Evolutionary conservation across 1,140 invertebrate genomes (phyloP), one percentile per base, ranked within the genome.

Genomic region (Pseudomyrmex cubaensis): DNA sequence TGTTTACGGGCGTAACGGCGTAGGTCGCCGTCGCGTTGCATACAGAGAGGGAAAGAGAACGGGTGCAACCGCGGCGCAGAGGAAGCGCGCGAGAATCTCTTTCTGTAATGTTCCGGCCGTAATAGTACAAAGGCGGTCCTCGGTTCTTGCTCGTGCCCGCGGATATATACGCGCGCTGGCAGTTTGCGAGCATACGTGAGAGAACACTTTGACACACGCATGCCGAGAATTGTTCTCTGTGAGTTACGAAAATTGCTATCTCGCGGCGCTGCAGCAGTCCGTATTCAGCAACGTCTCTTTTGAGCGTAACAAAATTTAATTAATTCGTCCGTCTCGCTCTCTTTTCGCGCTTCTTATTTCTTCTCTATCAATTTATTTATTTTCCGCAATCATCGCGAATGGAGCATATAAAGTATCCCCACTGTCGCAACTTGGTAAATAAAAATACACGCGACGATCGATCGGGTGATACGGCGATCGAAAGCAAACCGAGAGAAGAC

Each of bases 1-100:
- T 88, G 89, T 88, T 90, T 87, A 91, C 89, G 87, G 85, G 67
- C 87, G 85, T 85, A 76, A 85, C 84, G 69, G 63, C 57, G 56
- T 69, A 69, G 82, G 44, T 73, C 56, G 82, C 20, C 57, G 46
- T 64, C 35, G 76, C 57, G 84, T 63, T 83, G 83, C 78, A 72
- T 76, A 80, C 44, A 78, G 46, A 35, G 10, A 59, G 35, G 0
- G 5, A 35, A 0, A 35, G 35, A 35, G 35, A 35, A 35, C 5
- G 4, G 35, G 35, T 5, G 73, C 8, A 69, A 22, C 61, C 35
- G 35, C 35, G 50, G 50, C 74, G 62, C 56, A 64, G 25, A 75
- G 70, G 82, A 62, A 87, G 50, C 72, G 83, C 73, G 66, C 74
- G 62, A 70, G 67, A 87, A 87, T 89, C 84, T 83, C 77, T 86